A percentile compares a stretch with the other conserved stretches of the same genome.
Conservation (phyloP, 1,140 invertebrate genomes). For the Ctenoplectra terminalis region DNA sequence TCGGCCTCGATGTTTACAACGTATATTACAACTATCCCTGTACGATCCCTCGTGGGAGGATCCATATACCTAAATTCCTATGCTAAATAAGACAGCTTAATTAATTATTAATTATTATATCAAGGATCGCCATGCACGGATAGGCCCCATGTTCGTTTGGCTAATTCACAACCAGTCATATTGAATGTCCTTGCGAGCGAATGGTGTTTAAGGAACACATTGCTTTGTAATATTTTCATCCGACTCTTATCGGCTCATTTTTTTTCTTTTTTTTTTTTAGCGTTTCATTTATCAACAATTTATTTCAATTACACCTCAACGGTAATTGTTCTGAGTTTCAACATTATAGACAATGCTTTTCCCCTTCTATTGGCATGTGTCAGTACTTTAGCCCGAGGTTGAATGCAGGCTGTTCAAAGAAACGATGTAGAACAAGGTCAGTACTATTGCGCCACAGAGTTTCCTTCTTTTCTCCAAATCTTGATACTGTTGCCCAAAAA, state of each 20-base stretch:
- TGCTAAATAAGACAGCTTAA: conserved; percentile 38
- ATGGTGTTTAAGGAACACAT: not conserved
- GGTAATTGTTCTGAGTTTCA: not conserved
- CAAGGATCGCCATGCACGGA: conserved; percentile 37
- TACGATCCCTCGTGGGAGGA: conserved; percentile 44
- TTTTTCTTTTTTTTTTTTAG: too few relatives aligned
- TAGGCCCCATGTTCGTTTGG: conserved; percentile 1
- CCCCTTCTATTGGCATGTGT: not conserved
- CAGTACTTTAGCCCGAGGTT: conserved; percentile 17
- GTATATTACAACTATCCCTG: conserved; percentile 3
- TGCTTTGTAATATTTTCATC: not conserved
- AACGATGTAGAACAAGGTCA: conserved; percentile 63
- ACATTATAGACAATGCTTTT: conserved; percentile 1
- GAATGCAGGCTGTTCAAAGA: conserved; percentile 20
- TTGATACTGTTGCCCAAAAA: conserved; percentile 30
- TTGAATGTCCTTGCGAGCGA: not conserved
- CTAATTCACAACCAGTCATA: not conserved
- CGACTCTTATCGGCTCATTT: not conserved
- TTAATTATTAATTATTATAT: conserved; percentile 64
- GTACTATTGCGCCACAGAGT: conserved; percentile 28
- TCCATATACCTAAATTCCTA: conserved; percentile 59
- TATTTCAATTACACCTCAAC: not conserved
- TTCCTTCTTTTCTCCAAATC: conserved; percentile 49
- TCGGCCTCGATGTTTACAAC: conserved; percentile 34
- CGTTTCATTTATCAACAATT: not conserved